Conservation (phyloP, 2,113 vertebrate genomes). For the Anguilla japonica region DNA sequence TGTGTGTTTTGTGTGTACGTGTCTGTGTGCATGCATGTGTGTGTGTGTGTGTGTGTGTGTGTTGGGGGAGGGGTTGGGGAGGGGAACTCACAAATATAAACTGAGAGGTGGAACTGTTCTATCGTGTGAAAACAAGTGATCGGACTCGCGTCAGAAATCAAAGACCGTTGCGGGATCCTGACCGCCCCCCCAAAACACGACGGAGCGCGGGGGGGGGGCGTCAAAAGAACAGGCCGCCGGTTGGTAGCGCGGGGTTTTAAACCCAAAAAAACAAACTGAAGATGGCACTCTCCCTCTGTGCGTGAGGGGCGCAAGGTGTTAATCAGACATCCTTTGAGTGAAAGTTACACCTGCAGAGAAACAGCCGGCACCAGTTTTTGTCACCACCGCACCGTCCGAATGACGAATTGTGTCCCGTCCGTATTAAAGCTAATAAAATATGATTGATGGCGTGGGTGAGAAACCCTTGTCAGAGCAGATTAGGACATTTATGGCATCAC, state of each 20-base stretch:
- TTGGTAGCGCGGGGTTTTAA: neutral
- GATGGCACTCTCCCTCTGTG: constrained; percentile 76
- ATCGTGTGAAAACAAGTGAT: neutral
- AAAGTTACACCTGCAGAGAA: constrained; percentile 67
- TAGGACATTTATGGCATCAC: constrained; percentile 64
- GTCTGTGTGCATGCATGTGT: too few species aligned
- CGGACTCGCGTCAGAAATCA: neutral
- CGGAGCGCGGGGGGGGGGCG: too few species aligned
- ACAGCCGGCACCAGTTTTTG: constrained; percentile 58
- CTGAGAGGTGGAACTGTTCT: neutral
- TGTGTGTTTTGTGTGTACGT: too few species aligned
- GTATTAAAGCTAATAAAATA: constrained; percentile 63
- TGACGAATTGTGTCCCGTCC: constrained; percentile 59
- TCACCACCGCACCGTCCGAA: constrained; percentile 53
- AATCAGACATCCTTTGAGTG: constrained; percentile 45
- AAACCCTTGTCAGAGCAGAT: constrained; percentile 73
- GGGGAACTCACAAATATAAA: neutral
- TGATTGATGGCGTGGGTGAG: constrained; percentile 73
- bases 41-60: neutral
- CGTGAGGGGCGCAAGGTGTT: constrained; percentile 32
- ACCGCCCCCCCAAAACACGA: neutral
- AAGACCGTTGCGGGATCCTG: too few species aligned
- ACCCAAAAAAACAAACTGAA: constrained; percentile 63
- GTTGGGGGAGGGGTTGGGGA: neutral
- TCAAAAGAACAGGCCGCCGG: neutral